phyloP scores from a whole-genome alignment of 2,113 vertebrate genomes.

The Tonatia bakeri region DNA sequence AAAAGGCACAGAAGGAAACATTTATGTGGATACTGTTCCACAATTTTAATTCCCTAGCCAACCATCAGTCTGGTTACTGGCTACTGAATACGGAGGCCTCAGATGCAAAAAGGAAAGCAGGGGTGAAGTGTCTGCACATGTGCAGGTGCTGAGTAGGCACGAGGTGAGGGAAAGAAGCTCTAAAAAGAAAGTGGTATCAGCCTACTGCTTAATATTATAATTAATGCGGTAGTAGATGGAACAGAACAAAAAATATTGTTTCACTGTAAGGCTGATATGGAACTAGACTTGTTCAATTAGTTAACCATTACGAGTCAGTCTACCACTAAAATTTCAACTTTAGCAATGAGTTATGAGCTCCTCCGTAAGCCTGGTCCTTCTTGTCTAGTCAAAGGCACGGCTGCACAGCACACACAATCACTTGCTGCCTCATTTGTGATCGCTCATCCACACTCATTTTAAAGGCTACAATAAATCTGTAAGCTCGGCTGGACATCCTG shows the following conservation, averaged over 20 bases:
- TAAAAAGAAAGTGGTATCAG: background rate
- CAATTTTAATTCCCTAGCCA: constrained; percentile 27
- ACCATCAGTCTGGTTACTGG: background rate
- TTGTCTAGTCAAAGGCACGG: background rate
- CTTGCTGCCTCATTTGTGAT: background rate
- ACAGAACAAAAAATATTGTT: background rate
- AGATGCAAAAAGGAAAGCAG: background rate
- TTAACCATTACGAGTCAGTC: background rate
- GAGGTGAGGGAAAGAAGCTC: background rate
- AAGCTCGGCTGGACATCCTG: background rate
- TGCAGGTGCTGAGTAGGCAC: background rate
- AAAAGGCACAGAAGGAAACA: background rate
- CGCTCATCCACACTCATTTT: background rate
- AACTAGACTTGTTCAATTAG: background rate
- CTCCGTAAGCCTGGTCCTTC: background rate
- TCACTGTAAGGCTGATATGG: background rate
- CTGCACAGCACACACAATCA: background rate
- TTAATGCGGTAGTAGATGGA: background rate
- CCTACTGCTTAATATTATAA: background rate
- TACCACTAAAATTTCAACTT: constrained; percentile 24
- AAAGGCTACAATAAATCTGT: background rate
- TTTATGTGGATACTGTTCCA: background rate
- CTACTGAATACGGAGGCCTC: background rate
- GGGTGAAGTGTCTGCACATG: background rate
- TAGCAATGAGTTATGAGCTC: background rate